A percentile compares a stretch with the other conserved stretches of the same genome.
These are phyloP conservation scores for Wasmannia auropunctata DNA, from an alignment of 1,140 invertebrate species.

Conservation along the genomic window DNA sequence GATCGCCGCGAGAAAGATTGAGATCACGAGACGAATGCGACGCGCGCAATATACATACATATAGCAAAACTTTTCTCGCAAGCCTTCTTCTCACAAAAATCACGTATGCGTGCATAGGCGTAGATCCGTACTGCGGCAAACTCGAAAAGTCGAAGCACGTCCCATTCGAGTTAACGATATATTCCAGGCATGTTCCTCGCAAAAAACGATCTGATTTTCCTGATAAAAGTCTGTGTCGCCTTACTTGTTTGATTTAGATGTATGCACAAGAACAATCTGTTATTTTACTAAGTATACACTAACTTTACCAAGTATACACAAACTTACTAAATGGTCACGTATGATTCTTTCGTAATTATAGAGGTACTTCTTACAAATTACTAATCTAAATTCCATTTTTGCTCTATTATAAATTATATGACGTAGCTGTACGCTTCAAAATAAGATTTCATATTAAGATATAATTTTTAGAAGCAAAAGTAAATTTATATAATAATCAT, in stretches of 20 bases:
- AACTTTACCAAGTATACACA: neutral
- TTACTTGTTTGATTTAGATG: constrained; percentile 18
- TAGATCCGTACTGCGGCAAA: constrained; percentile 39
- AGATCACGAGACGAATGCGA: neutral
- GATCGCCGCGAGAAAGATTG: neutral
- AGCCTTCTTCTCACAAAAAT: constrained; percentile 28
- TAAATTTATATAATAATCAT: no score
- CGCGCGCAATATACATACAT: neutral
- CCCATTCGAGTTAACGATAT: constrained; percentile 24
- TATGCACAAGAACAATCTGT: neutral
- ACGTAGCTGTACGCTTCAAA: neutral
- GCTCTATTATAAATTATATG: neutral
- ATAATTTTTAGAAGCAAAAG: no score
- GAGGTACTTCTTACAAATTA: neutral
- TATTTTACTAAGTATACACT: neutral
- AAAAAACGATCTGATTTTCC: neutral
- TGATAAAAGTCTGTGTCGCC: neutral
- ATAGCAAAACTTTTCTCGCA: neutral
- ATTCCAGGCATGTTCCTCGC: constrained; percentile 5
- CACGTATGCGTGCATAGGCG: constrained; percentile 29
- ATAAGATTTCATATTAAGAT: neutral
- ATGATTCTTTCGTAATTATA: neutral
- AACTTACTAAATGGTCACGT: neutral
- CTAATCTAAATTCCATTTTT: neutral
- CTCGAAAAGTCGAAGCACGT: constrained; percentile 50